Evolutionary conservation across 2,797 vertebrate genomes (phyloP), one percentile per base, ranked within the genome.

Genomic region (Acridotheres tristis): DNA sequence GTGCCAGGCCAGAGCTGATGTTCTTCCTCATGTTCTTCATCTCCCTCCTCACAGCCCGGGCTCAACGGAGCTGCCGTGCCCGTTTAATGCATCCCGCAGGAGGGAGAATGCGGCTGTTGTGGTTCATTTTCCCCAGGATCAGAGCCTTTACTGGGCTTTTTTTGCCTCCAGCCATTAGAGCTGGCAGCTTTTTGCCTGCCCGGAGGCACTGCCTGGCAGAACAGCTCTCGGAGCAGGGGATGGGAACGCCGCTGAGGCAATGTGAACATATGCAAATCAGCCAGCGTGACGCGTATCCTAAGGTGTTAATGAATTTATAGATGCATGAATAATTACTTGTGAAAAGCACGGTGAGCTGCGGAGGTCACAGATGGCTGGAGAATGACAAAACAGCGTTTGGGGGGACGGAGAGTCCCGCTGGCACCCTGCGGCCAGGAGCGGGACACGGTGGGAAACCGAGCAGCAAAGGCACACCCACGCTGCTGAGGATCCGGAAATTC

Each of bases 271-370:
- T 69, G 93, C 88, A 94, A 93, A 94, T 94, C 73, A 81, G 72
- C 6, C 94, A 80, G 91, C 72, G 30, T 51, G 90, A 72, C 7
- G 42, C 11, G 51, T 38, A 43, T 91, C 94, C 94, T 76, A 16
- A 91, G 93, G 88, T 92, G 93, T 89, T 93, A 93, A 95, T 91
- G 94, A 94, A 92, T 84, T 94, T 93, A 79, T 13, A 85, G 95
- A 80, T 32, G 78, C 92, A 83, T 85, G 89, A 96, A 93, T 85
- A 95, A 96, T 96, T 54, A 80, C 42, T 92, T 85, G 89, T 72
- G 91, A 91, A 90, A 93, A 91, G 94, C 87, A 58, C 12, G 8
- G 88, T 27, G 89, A 71, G 83, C 84, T 13, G 76, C 9, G 29
- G 84, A 85, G 94, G 90, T 94, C 86, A 73, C 89, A 93, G 94